A percentile compares a stretch with the other conserved stretches of the same genome.
phyloP scores from a whole-genome alignment of 2,113 vertebrate genomes.

The Mionectes macconnelli region DNA sequence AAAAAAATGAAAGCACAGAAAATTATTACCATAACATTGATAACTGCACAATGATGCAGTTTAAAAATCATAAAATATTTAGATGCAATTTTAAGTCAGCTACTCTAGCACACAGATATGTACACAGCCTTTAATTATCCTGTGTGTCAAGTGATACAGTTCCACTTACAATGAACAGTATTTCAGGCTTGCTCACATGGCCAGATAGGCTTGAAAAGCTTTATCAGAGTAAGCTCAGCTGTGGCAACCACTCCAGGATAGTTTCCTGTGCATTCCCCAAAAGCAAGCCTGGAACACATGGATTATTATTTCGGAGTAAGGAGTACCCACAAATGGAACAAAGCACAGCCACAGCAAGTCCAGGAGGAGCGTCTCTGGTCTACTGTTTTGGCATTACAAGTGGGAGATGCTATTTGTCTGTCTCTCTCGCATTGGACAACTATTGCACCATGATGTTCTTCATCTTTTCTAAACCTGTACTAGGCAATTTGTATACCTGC shows the following conservation, averaged over 20 bases:
- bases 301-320: not conserved
- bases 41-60: not conserved
- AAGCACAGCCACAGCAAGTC: not conserved
- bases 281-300: not conserved
- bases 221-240: not conserved
- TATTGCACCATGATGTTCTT: not conserved
- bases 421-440: not conserved
- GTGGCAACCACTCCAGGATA: not conserved
- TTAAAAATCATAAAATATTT: not conserved
- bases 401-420: not conserved
- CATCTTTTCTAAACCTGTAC: not conserved
- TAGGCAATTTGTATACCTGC: not conserved
- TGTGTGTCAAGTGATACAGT: not conserved
- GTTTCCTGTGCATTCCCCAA: not conserved
- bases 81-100: not conserved
- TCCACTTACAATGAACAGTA: not conserved
- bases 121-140: not conserved
- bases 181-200: not conserved
- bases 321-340: not conserved
- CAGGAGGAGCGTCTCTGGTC: not conserved
- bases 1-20: not conserved
- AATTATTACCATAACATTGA: accelerated
- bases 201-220: not conserved
- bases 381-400: not conserved
- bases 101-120: accelerated